Conservation (phyloP, 1,140 invertebrate genomes). For the Uloborus diversus region DNA sequence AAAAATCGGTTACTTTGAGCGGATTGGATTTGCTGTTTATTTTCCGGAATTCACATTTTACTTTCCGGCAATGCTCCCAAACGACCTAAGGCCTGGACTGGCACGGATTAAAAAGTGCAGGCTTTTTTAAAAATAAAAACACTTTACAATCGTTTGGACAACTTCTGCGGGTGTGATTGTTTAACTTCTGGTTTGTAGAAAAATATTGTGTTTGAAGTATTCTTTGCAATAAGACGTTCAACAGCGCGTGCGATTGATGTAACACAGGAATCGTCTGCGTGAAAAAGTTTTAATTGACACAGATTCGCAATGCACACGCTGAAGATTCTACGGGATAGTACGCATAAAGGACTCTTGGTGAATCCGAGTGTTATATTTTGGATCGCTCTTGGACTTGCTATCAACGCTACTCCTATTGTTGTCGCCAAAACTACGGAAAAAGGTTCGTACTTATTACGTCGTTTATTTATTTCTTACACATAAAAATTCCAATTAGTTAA, state of each 20-base stretch:
- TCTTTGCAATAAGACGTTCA: neutral
- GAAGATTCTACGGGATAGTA: conserved; percentile 6
- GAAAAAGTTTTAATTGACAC: neutral
- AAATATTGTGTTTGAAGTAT: no score
- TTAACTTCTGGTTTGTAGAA: neutral
- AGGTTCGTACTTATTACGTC: conserved; percentile 18
- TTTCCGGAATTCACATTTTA: neutral
- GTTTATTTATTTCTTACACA: no score
- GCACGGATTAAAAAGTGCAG: conserved; percentile 27
- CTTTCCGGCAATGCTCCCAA: neutral
- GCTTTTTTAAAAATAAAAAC: neutral
- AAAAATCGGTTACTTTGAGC: neutral
- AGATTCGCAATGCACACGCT: conserved; percentile 9
- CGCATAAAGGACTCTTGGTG: neutral
- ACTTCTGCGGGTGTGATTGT: neutral
- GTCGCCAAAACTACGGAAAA: conserved; percentile 8
- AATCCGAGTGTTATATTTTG: conserved; percentile 14
- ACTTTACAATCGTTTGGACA: neutral
- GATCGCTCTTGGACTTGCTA: conserved; percentile 22
- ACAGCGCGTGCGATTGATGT: neutral
- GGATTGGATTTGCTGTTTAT: neutral
- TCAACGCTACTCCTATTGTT: conserved; percentile 21
- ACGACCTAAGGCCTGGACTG: neutral
- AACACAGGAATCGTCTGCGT: neutral
- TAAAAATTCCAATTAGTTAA: no score